Base-by-base conservation (phyloP, 53 echinoderm and acorn worm genomes). In the Pentamera pediparva region DNA sequence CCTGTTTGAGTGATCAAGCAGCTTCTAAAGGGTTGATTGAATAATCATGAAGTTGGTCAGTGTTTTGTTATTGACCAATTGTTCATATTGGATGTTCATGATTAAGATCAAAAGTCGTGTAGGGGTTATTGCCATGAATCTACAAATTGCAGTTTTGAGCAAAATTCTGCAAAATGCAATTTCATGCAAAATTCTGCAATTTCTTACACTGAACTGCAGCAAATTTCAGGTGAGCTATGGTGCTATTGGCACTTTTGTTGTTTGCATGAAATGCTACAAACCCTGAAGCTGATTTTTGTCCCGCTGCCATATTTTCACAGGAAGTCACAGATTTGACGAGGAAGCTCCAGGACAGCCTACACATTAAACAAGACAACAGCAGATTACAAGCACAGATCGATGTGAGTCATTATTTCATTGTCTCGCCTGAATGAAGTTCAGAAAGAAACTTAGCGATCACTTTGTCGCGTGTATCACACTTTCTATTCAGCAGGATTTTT, bases 261-360 rank as follows among this genome's bases (percentile, higher is more conserved):
- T n/a, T n/a, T n/a, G n/a, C n/a, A n/a, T n/a, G n/a, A n/a, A n/a
- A n/a, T n/a, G n/a, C n/a, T n/a, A n/a, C n/a, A n/a, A n/a, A n/a
- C n/a, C n/a, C n/a, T n/a, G n/a, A n/a, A 45, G 47, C n/a, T n/a
- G n/a, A 45, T 45, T 45, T 12, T 1, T 45, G n/a, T 45, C 47
- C n/a, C 47, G 11, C 32, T 57, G 11, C 6, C 31, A 29, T 4
- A 22, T 3, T 24, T 76, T 65, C 18, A 24, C 37, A 92, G 92
- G 92, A 92, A 67, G 80, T 60, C 1, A 74, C 77, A n/a, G 64
- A 79, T 22, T 59, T 92, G 56, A 32, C 89, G 12, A 79, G 63
- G 35, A 92, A 89, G 69, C 64, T 92, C 26, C 76, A 89, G 36
- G 65, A 89, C 21, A 80, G 86, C 6, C 45, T 75, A 20, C 86